Evolutionary conservation across 2,113 vertebrate species (phyloP).

Genomic region (Ornithorhynchus anatinus): DNA sequence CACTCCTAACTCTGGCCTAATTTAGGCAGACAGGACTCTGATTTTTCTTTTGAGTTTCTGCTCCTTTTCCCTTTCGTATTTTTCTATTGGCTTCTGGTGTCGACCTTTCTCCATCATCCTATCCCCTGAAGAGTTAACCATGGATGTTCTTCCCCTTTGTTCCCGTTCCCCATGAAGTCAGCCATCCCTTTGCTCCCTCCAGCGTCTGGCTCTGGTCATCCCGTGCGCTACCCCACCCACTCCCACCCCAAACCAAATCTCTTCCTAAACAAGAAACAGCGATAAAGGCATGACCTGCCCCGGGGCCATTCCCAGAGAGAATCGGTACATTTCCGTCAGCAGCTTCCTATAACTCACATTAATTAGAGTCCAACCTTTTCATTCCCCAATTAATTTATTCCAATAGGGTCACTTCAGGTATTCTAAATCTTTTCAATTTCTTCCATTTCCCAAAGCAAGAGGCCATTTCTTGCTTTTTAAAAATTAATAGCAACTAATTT

Average conservation of each 20-base stretch:
- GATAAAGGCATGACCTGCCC: neutral
- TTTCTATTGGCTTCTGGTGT: too few relatives aligned
- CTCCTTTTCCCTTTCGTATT: too few relatives aligned
- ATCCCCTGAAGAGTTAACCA: too few relatives aligned
- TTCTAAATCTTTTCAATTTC: neutral
- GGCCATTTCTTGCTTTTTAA: conserved; percentile 24
- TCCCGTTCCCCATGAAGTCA: neutral
- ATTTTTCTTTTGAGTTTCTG: too few relatives aligned
- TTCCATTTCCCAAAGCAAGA: neutral
- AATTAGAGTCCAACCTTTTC: neutral
- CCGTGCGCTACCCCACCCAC: too few relatives aligned
- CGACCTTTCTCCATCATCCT: too few relatives aligned
- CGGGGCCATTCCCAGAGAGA: neutral
- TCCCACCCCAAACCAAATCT: too few relatives aligned
- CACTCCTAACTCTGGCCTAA: too few relatives aligned
- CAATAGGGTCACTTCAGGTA: neutral
- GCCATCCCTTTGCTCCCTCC: neutral
- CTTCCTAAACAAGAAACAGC: neutral
- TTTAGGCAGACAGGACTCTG: too few relatives aligned
- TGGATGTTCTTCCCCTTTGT: too few relatives aligned
- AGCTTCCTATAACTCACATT: neutral
- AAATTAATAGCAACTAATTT: conserved; percentile 15
- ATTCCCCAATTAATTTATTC: neutral
- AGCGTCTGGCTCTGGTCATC: neutral
- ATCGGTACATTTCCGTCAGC: neutral